Base-by-base conservation (phyloP, 92 coral and sea anemone species). In the Phenganax subtilis region DNA sequence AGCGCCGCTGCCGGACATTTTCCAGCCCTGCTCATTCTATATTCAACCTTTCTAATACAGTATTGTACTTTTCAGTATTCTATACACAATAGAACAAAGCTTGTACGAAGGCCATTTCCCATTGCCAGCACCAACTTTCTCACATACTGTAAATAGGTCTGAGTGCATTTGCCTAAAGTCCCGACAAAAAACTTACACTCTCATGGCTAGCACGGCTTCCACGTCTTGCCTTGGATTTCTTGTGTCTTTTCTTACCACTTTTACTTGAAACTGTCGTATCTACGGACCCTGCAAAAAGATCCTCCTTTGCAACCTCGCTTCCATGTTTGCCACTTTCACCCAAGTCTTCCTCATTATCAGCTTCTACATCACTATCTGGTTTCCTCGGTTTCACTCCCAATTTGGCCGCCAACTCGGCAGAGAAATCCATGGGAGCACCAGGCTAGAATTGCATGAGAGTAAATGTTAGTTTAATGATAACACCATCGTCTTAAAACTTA, bases 361-460 rank as follows among this genome's bases (percentile, higher is more conserved):
- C 75, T 15, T 72, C 59, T 10, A 28, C 75, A 27, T 84, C 59
- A 63, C 68, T 74, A 51, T 44, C 51, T 72, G 82, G 85, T 59
- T 7, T 76, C 57, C 25, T 54, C 7, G 76, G 25, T n/a, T 82
- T 82, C 27, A 28, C 84, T 52, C 82, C 75, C 29, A 77, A 20
- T 64, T 54, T 69, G 9, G 80, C 82, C 8, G 99, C 99, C 57
- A 96, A 81, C 68, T 96, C 97, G 20, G 99, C 85, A 1, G 99
- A 89, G 85, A 96, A 96, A 85, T 91, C 97, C 75, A 96, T 59
- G 15, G 91, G 91, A 76, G 84, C 93, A 72, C 72, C 85, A 74
- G 74, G 16, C 83, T 79, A 54, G 47, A 10, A 68, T 28, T 10
- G 54, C 16, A 70, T 44, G n/a, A 55, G 16, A 0, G 16, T 12